phyloP scores from a whole-genome alignment of 2,113 vertebrate genomes.

The Pteropus alecto region DNA sequence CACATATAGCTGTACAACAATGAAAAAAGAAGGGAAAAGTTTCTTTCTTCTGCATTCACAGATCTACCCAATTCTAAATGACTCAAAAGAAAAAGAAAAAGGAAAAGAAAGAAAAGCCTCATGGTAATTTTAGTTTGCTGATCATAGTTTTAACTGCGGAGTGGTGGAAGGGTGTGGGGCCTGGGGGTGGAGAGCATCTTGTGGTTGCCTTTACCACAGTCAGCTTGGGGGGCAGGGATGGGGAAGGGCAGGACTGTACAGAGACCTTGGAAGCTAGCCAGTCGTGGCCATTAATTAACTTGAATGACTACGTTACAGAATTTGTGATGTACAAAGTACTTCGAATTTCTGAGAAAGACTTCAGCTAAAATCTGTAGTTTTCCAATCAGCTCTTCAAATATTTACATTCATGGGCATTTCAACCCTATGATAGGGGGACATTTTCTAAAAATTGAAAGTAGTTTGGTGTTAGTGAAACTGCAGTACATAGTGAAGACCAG shows the following conservation, averaged over 20 bases:
- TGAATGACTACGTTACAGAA: slow-evolving; percentile 54
- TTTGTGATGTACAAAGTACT: slow-evolving; percentile 37
- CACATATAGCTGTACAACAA: neutral
- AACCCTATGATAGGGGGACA: neutral
- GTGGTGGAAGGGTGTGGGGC: slow-evolving; percentile 44
- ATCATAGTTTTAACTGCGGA: slow-evolving; percentile 59
- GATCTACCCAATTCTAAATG: slow-evolving; percentile 25
- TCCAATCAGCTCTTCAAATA: slow-evolving; percentile 18
- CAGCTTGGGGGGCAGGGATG: neutral
- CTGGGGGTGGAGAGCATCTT: neutral
- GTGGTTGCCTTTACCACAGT: slow-evolving; percentile 52
- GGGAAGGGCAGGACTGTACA: neutral
- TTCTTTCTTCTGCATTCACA: neutral
- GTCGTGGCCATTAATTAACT: slow-evolving; percentile 40
- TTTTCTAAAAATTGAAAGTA: slow-evolving; percentile 33
- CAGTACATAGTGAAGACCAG: neutral
- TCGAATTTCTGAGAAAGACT: slow-evolving; percentile 38
- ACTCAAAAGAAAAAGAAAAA: neutral
- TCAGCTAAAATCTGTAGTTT: slow-evolving; percentile 30
- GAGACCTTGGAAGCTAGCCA: slow-evolving; percentile 26
- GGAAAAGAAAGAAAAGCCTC: neutral
- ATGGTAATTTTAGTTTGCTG: slow-evolving; percentile 43
- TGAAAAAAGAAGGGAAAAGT: neutral
- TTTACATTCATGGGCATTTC: neutral
- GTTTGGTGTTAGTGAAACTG: neutral